Base-by-base conservation (phyloP, 2,888 invertebrate species). In the Loripinus fragilis region DNA sequence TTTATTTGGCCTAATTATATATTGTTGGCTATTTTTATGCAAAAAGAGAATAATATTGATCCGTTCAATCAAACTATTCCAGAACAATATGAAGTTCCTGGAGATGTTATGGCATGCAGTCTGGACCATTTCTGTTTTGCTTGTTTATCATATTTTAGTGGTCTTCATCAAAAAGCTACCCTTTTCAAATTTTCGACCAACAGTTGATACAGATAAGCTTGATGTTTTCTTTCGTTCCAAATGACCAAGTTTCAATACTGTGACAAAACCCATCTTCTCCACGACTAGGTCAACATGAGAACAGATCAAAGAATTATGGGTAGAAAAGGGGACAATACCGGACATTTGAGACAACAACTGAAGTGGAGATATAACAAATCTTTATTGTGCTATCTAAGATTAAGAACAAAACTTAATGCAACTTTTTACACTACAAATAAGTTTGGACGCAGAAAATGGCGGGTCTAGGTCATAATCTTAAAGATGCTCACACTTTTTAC, bases 251-350 rank as follows among this genome's bases (percentile, higher is more conserved):
- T 65, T 65, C 35, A 65, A 65, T 65, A 38, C 33, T n/a, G 15
- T 35, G 35, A 38, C 35, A 65, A 65, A 35, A n/a, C 65, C n/a
- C 65, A 65, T n/a, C 65, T 65, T 23, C 23, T 5, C 10, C 10
- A 35, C 3, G 2, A 35, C 65, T 65, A 17, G 65, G 65, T 65
- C 65, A 65, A 41, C 38, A 35, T 28, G 41, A 65, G 65, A 65
- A n/a, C n/a, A 65, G 25, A 65, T 65, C 65, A 65, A 65, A 65
- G 65, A 2, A 33, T 65, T 38, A 35, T 65, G 55, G 55, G 55
- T 55, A 55, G n/a, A 23, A 55, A 23, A 23, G 55, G 25, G 25
- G 55, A 55, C 55, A 55, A 55, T 55, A 55, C 55, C 23, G 2
- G 7, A 25, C 55, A 55, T 23, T 28, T 23, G 28, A 55, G 48